A percentile compares a stretch with the other conserved stretches of the same genome.
Evolutionary conservation across 2,113 vertebrate genomes (phyloP).

Genomic region (Pomatostomus ruficeps): DNA sequence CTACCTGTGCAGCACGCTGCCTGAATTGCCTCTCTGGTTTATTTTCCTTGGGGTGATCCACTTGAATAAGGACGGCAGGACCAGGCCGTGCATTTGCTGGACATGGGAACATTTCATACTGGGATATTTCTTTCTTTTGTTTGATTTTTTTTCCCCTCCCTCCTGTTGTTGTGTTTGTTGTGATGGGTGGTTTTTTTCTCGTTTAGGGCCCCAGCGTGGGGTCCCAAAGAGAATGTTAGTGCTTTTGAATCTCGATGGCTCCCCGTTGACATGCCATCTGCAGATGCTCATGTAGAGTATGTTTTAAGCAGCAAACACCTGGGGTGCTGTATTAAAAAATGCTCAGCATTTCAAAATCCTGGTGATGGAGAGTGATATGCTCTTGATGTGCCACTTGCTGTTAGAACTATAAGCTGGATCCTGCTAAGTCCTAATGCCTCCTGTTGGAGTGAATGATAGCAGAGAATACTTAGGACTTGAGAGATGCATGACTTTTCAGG

Average conservation of each 20-base stretch:
- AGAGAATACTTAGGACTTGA: neutral
- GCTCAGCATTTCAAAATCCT: slow-evolving; percentile 49
- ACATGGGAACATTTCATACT: neutral
- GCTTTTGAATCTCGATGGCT: slow-evolving; percentile 43
- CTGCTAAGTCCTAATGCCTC: slow-evolving; percentile 28
- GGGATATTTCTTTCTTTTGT: neutral
- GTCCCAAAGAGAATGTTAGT: neutral
- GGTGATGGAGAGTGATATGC: slow-evolving; percentile 43
- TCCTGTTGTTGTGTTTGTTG: neutral
- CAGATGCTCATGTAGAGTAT: slow-evolving; percentile 49
- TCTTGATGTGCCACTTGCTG: slow-evolving; percentile 42
- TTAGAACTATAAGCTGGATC: slow-evolving; percentile 40
- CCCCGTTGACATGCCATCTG: slow-evolving; percentile 48
- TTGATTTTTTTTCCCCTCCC: too few species aligned
- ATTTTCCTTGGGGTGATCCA: neutral
- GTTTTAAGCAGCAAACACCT: slow-evolving; percentile 56
- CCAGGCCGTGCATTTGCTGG: neutral
- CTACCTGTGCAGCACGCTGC: neutral
- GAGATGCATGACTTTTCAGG: neutral
- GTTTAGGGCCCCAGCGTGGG: neutral
- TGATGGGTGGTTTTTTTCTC: neutral
- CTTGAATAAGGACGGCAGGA: neutral
- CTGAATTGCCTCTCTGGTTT: neutral
- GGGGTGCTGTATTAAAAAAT: slow-evolving; percentile 62
- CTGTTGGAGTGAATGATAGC: slow-evolving; percentile 33